Evolutionary conservation across 30 jellyfish, hydroid and myxozoan species (phyloP).

Genomic region (Turritopsis rubra): DNA sequence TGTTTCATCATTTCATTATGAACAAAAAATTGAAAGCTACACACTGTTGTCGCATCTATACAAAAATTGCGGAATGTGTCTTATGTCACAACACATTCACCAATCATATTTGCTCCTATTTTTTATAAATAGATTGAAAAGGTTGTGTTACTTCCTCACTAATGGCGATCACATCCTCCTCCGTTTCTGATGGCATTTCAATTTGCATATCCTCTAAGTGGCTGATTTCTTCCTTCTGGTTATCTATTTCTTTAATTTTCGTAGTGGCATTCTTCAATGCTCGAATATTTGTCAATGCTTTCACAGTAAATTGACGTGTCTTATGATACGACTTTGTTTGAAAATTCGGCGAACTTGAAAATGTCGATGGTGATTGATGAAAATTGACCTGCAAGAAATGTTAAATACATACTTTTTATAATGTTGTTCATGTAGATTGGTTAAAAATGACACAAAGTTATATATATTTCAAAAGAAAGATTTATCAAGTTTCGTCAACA

Average conservation of each 20-base stretch:
- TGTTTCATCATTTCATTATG: too few species aligned
- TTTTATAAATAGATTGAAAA: too few species aligned
- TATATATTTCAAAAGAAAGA: neutral
- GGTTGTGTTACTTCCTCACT: neutral
- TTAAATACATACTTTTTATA: too few species aligned
- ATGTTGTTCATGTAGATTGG: neutral
- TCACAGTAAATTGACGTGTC: neutral
- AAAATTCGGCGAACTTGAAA: neutral
- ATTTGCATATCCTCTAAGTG: neutral
- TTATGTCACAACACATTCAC: too few species aligned
- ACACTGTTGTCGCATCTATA: too few species aligned
- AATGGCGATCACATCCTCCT: neutral
- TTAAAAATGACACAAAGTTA: constrained; percentile 3
- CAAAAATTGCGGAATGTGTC: too few species aligned
- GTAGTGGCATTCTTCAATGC: neutral
- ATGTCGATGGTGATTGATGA: neutral
- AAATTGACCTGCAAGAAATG: neutral
- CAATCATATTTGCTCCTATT: too few species aligned
- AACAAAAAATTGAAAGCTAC: too few species aligned
- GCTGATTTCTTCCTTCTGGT: neutral
- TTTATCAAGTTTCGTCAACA: constrained; percentile 8
- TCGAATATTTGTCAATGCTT: neutral
- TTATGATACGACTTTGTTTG: neutral
- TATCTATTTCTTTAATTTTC: neutral
- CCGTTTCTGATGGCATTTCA: neutral